Evolutionary conservation across 2,888 invertebrate genomes (phyloP).

Genomic region (Crioceris asparagi): DNA sequence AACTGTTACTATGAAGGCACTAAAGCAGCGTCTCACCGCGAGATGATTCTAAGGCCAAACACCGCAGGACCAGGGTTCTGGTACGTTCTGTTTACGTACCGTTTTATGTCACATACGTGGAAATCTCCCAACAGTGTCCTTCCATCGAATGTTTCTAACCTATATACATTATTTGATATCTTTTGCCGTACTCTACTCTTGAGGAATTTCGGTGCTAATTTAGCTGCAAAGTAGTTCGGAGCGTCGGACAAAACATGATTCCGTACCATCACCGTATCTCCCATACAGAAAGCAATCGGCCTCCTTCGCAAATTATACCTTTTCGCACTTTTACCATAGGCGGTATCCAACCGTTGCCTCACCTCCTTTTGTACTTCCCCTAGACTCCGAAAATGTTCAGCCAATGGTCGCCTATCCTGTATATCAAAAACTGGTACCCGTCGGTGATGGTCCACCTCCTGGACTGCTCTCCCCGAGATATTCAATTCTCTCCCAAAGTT

Average conservation of each 20-base stretch:
- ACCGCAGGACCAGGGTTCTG: neutral
- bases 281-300: neutral
- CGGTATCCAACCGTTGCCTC: neutral
- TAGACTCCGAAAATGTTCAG: slow-evolving; percentile 1
- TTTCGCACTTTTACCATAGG: slow-evolving; percentile 1
- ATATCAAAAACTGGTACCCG: neutral
- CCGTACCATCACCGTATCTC: slow-evolving; percentile 2
- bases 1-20: neutral
- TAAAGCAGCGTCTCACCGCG: too few relatives aligned
- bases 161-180: slow-evolving; percentile 1
- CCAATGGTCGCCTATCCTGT: neutral
- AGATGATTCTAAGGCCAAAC: neutral
- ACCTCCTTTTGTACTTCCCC: neutral
- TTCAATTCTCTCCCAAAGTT: slow-evolving; percentile 2
- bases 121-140: slow-evolving; percentile 1
- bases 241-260: neutral
- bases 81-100: neutral
- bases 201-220: slow-evolving; percentile 1
- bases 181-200: neutral
- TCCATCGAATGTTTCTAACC: neutral
- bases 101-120: slow-evolving; percentile 2
- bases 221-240: neutral
- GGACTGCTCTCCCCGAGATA: neutral
- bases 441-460: neutral
- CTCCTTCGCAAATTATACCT: slow-evolving; percentile 3